Evolutionary conservation across 2,888 invertebrate species (phyloP).

Genomic region (Patella ulyssiponensis): DNA sequence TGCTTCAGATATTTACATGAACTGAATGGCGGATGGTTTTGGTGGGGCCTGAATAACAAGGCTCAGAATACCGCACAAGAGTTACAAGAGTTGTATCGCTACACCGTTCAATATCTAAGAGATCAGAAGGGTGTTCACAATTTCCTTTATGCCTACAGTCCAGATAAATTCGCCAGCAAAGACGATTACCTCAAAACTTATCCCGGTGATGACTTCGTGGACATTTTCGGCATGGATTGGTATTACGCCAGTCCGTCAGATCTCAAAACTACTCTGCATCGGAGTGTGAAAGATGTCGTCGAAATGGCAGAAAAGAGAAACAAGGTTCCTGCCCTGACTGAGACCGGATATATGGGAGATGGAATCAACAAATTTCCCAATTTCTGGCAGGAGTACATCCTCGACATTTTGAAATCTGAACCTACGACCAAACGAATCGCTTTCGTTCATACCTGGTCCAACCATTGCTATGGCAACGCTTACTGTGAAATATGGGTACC

Average conservation of each 20-base stretch:
- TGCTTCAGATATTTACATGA: conserved; percentile 43
- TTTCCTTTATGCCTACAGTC: conserved; percentile 40
- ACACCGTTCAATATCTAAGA: conserved; percentile 36
- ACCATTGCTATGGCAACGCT: conserved; percentile 27
- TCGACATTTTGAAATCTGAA: conserved; percentile 27
- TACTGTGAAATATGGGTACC: conserved; percentile 22
- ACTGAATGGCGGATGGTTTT: conserved; percentile 16
- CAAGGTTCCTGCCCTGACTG: conserved; percentile 41
- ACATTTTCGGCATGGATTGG: conserved; percentile 37
- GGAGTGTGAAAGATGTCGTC: conserved; percentile 23
- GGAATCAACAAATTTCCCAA: conserved; percentile 29
- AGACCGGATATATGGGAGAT: conserved; percentile 32
- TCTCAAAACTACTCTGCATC: conserved; percentile 14
- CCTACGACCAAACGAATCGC: conserved; percentile 26
- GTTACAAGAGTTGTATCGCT: conserved; percentile 35
- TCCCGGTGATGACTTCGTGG: conserved; percentile 39
- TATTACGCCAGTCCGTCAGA: conserved; percentile 30
- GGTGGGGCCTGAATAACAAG: neutral
- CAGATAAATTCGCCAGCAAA: conserved; percentile 25
- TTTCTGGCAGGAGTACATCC: conserved; percentile 37
- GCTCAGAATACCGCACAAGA: conserved; percentile 32
- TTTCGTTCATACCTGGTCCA: conserved; percentile 37
- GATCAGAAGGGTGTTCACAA: conserved; percentile 40
- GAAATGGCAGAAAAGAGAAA: conserved; percentile 29
- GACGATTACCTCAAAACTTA: conserved; percentile 35